A percentile compares a stretch with the other conserved stretches of the same genome.
phyloP scores from a whole-genome alignment of 2,888 invertebrate species.

The Apoda limacodes region DNA sequence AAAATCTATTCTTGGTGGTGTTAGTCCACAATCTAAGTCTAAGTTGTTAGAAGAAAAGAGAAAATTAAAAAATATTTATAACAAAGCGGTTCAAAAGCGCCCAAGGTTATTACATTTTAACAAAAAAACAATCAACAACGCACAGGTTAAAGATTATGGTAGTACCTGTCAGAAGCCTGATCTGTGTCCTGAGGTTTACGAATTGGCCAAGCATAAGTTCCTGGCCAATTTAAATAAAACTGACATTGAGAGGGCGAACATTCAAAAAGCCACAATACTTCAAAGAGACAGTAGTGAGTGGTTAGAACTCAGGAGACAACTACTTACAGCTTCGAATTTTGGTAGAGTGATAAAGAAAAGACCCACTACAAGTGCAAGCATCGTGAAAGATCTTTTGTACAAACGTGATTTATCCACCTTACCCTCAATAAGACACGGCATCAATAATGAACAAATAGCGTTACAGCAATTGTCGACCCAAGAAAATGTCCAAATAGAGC shows the following conservation, averaged over 20 bases:
- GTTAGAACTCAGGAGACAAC: slow-evolving; percentile 14
- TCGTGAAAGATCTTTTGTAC: slow-evolving; percentile 19
- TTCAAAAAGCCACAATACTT: slow-evolving; percentile 7
- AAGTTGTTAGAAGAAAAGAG: not conserved
- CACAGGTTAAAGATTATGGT: slow-evolving; percentile 7
- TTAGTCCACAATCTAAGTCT: slow-evolving; percentile 1
- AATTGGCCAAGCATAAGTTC: slow-evolving; percentile 1
- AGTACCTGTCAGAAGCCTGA: slow-evolving; percentile 4
- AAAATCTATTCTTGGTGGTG: slow-evolving; percentile 1
- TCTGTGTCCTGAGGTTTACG: not conserved
- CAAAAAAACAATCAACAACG: slow-evolving; percentile 1
- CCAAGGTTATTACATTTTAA: not conserved
- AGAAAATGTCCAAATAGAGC: slow-evolving; percentile 13
- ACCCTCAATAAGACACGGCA: slow-evolving; percentile 14
- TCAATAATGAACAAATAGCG: slow-evolving; percentile 13
- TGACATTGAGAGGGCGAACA: slow-evolving; percentile 1
- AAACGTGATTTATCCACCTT: slow-evolving; percentile 15
- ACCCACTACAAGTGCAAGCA: slow-evolving; percentile 4
- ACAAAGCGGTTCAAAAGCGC: not conserved
- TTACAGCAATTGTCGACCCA: slow-evolving; percentile 10
- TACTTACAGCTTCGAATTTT: slow-evolving; percentile 18
- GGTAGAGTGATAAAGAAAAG: slow-evolving; percentile 2
- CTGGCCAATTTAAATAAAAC: slow-evolving; percentile 5
- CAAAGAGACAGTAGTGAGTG: slow-evolving; percentile 17
- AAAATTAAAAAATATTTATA: not conserved